Evolutionary conservation across 2,888 invertebrate genomes (phyloP), one percentile per base, ranked within the genome.

Genomic region (Leptopilina syphax): DNA sequence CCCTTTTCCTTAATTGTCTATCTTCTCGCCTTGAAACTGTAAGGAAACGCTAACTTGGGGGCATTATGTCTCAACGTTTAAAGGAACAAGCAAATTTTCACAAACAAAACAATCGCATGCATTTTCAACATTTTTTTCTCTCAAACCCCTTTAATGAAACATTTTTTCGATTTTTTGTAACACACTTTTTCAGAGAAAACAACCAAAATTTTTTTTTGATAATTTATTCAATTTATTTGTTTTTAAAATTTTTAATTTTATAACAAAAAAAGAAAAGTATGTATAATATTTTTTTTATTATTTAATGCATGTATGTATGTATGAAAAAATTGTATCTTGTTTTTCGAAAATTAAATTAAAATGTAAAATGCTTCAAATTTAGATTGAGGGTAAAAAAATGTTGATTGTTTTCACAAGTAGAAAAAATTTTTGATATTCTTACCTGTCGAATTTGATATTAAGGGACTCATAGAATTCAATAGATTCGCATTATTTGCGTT

Each of bases 41-140:
- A 90, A 90, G 86, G 86, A 90, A 90, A 90, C 83, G 83, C 89
- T 90, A 78, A 88, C 89, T 89, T 90, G 88, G 88, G 86, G 88
- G 86, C 85, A 86, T 88, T 88, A 89, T 86, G 85, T 84, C 82
- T 86, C 85, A 82, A 85, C 79, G 82, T n/a, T 67, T 77, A 76
- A 77, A 80, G 63, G 13, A 10, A 65, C 60, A 63, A 77, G 57
- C 77, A 77, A 78, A 41, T 67, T 73, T 73, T 24, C 34, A 54
- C 54, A 47, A 47, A 47, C 47, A 50, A 50, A 50, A 50, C 9
- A 12, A 41, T 34, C 34, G 76, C 76, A 65, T 80, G 79, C 70
- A 24, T 34, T 34, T 34, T 34, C 34, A 34, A 34, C 9, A 9
- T 24, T 18, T 63, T 18, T 24, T 63, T 4, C n/a, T 60, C n/a